Base-by-base conservation (phyloP, 2,888 invertebrate species). In the Bellardia pandia region DNA sequence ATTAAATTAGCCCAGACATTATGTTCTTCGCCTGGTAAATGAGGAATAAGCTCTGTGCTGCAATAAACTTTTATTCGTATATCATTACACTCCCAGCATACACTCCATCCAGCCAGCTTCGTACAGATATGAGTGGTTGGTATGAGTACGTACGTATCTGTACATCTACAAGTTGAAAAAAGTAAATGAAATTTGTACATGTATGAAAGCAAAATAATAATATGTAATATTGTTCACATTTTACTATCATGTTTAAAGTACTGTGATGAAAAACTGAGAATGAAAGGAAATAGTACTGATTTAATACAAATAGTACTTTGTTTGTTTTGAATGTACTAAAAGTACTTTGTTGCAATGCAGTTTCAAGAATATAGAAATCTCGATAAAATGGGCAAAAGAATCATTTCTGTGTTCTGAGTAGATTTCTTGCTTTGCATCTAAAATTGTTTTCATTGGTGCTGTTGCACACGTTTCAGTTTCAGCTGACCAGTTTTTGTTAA, bases 1-100 rank as follows among this genome's bases (percentile, higher is more conserved):
- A 93, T 93, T 93, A 93, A 93, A 93, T 93, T 93, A 93, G 93
- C 93, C 90, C 90, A 90, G 90, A 90, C 91, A 90, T 91, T 89
- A 75, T 84, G 60, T 71, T 66, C 30, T 76, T 72, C 51, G 88
- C 88, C 78, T 88, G 72, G 71, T 74, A 86, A 45, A 74, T 64
- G 30, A 23, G 40, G 37, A 72, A 77, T 76, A 74, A 51, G 71
- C 33, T 62, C 14, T 74, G 42, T n/a, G 53, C 60, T 66, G 64
- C 77, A 60, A 66, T 72, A 51, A 83, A 72, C 42, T 78, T 64
- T 60, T 33, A 66, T 66, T 30, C 40, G 30, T 69, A 75, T 60
- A 66, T 68, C 45, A n/a, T 69, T 33, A 74, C 33, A 58, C 48
- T 72, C 13, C 11, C 45, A 11, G 11, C 23, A 37, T 30, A 58